These are phyloP conservation scores for Anguilla obscura DNA, from an alignment of 2,797 vertebrate species.

Conservation along the genomic window DNA sequence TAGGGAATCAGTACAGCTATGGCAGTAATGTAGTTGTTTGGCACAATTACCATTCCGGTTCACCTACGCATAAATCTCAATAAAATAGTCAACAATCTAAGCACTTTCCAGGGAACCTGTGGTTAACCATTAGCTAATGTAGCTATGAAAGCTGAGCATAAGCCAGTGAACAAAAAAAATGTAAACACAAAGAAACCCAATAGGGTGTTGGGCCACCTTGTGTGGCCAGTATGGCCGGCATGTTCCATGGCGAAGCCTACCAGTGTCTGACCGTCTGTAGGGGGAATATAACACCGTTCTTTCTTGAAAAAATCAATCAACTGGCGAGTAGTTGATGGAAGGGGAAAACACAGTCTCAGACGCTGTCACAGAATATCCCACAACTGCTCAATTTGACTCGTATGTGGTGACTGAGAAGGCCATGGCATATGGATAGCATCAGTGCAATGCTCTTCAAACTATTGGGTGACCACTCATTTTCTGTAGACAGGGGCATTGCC, in stretches of 20 bases:
- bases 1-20: not conserved
- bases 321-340: not conserved
- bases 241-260: not conserved
- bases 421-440: not conserved
- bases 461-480: not conserved
- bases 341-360: not conserved
- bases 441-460: not conserved
- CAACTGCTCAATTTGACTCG: not conserved
- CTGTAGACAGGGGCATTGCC: not conserved
- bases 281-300: not conserved
- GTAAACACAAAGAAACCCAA: not conserved
- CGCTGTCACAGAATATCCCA: not conserved
- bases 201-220: not conserved
- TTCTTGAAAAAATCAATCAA: not conserved
- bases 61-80: not conserved
- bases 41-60: not conserved
- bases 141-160: constrained; percentile 2
- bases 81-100: not conserved
- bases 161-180: not conserved
- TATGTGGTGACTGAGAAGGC: not conserved
- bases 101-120: not conserved
- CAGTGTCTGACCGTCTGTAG: not conserved
- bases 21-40: not conserved
- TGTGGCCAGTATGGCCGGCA: not conserved
- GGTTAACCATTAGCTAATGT: not conserved